A percentile compares a stretch with the other conserved stretches of the same genome.
phyloP scores from a whole-genome alignment of 2,113 vertebrate species.

The Lethenteron reissneri region DNA sequence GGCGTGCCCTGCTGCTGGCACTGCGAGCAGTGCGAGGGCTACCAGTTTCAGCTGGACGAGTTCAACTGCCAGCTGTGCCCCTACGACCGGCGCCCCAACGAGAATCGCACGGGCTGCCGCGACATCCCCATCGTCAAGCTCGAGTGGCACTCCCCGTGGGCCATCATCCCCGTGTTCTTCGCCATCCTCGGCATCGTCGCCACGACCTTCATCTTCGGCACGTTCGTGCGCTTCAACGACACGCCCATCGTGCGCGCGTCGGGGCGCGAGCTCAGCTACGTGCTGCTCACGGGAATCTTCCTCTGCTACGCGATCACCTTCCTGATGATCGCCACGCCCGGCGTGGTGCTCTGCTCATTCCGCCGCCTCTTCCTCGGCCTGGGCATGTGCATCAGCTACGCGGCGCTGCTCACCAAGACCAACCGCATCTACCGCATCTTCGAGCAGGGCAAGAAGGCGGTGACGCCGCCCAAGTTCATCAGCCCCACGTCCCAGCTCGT shows the following conservation, averaged over 20 bases:
- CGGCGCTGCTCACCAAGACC: constrained; percentile 80
- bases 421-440: constrained; percentile 96
- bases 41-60: constrained; percentile 76
- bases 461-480: constrained; percentile 65
- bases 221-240: constrained; percentile 77
- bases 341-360: constrained; percentile 55
- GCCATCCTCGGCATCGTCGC: constrained; percentile 64
- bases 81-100: constrained; percentile 60
- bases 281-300: constrained; percentile 76
- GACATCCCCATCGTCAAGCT: constrained; percentile 74
- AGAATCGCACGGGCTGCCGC: constrained; percentile 64
- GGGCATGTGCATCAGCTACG: constrained; percentile 89
- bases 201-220: constrained; percentile 58
- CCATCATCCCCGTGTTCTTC: constrained; percentile 56
- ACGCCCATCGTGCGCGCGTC: constrained; percentile 86
- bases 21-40: constrained; percentile 74
- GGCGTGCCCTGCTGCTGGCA: constrained; percentile 90
- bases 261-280: constrained; percentile 75
- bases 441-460: constrained; percentile 81
- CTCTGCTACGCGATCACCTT: constrained; percentile 82
- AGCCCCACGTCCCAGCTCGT: constrained; percentile 77
- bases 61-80: constrained; percentile 74
- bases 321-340: constrained; percentile 69
- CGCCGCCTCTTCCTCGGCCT: constrained; percentile 69
- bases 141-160: constrained; percentile 83